Conservation (phyloP, 1,140 invertebrate species). For the Latrodectus geometricus region DNA sequence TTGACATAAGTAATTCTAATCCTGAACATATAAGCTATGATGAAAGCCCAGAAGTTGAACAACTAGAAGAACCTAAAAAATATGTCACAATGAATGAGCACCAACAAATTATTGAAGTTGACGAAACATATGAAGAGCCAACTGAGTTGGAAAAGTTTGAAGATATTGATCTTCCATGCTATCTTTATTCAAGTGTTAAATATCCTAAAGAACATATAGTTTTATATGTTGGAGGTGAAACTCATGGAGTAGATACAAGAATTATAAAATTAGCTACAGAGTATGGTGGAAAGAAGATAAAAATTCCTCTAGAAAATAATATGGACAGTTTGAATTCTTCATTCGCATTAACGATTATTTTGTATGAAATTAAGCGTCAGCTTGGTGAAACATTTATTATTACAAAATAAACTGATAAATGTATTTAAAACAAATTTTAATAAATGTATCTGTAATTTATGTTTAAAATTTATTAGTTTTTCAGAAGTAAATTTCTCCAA, state of each 20-base stretch:
- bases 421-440: neutral
- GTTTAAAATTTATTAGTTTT: neutral
- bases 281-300: constrained; percentile 70
- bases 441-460: neutral
- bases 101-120: constrained; percentile 15
- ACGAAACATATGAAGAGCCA: constrained; percentile 39
- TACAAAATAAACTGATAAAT: constrained; percentile 24
- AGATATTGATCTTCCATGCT: constrained; percentile 70
- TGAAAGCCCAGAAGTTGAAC: constrained; percentile 69
- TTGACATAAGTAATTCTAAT: constrained; percentile 2
- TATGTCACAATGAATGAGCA: constrained; percentile 34
- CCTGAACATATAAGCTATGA: constrained; percentile 66
- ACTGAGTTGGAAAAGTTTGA: constrained; percentile 60
- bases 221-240: constrained; percentile 89
- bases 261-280: constrained; percentile 74
- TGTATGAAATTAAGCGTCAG: constrained; percentile 87
- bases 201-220: constrained; percentile 70
- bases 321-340: constrained; percentile 89
- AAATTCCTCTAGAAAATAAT: constrained; percentile 80
- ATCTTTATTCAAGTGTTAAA: constrained; percentile 78
- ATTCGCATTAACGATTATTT: constrained; percentile 82
- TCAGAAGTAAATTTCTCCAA: no score
- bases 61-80: constrained; percentile 67
- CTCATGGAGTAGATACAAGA: constrained; percentile 81
- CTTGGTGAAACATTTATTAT: constrained; percentile 65